phyloP scores from a whole-genome alignment of 2,888 invertebrate species.

The Eulithis testata region DNA sequence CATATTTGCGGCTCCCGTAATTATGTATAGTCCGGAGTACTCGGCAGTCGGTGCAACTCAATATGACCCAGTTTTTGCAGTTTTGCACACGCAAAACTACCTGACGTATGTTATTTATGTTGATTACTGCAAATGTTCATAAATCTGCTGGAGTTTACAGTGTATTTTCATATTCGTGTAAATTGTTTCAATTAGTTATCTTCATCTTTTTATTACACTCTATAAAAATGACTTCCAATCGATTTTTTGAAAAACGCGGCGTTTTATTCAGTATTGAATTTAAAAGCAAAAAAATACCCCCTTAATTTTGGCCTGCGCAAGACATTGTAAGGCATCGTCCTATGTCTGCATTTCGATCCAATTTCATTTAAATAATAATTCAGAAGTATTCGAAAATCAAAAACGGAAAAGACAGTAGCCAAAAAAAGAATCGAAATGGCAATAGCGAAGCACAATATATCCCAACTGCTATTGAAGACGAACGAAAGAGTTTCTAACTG shows the following conservation, averaged over 20 bases:
- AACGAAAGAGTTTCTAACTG: conserved; percentile 51
- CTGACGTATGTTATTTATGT: conserved; percentile 44
- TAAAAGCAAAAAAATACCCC: no score
- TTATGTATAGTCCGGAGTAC: conserved; percentile 58
- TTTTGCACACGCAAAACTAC: conserved; percentile 50
- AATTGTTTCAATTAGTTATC: conserved; percentile 1
- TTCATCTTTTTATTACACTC: background rate
- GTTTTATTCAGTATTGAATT: no score
- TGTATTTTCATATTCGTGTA: conserved; percentile 15
- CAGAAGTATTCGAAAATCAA: conserved; percentile 3
- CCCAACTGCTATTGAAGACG: conserved; percentile 38
- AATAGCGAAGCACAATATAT: conserved; percentile 30
- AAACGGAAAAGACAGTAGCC: conserved; percentile 1
- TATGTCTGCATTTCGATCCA: no score
- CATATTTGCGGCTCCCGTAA: conserved; percentile 65
- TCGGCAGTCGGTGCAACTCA: conserved; percentile 53
- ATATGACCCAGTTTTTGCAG: conserved; percentile 67
- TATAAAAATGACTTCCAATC: no score
- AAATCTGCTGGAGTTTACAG: conserved; percentile 16
- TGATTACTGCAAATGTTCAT: conserved; percentile 53
- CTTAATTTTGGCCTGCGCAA: no score
- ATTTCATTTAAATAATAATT: background rate
- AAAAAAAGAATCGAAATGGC: conserved; percentile 29
- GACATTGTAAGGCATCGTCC: no score
- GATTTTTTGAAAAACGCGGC: no score